Conservation (phyloP, 2,888 invertebrate genomes). For the Cyaniris semiargus region DNA sequence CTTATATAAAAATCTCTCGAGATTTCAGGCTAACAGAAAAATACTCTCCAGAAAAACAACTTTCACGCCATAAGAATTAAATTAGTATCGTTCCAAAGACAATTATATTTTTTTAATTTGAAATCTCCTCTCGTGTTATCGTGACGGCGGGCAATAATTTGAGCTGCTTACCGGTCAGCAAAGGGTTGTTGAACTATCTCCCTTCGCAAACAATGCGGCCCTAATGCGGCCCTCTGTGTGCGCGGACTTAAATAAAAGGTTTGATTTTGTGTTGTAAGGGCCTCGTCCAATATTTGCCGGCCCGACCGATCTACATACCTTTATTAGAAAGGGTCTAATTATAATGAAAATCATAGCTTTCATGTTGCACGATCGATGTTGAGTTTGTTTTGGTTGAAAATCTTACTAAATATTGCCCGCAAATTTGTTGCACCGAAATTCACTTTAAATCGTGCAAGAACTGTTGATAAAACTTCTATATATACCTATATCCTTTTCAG, state of each 20-base stretch:
- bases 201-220: slow-evolving; percentile 63
- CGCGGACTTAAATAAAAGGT: slow-evolving; percentile 79
- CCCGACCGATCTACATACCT: slow-evolving; percentile 73
- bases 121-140: neutral
- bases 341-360: slow-evolving; percentile 41
- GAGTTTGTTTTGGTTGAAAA: slow-evolving; percentile 32
- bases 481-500: no score
- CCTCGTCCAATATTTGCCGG: slow-evolving; percentile 72
- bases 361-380: slow-evolving; percentile 38
- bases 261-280: slow-evolving; percentile 80
- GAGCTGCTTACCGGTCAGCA: slow-evolving; percentile 65
- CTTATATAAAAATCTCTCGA: no score
- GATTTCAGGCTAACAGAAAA: no score
- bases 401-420: neutral
- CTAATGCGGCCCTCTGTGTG: slow-evolving; percentile 67
- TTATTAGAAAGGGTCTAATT: slow-evolving; percentile 50
- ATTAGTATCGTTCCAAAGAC: neutral
- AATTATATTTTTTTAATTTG: neutral
- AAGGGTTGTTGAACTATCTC: slow-evolving; percentile 78
- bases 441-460: neutral
- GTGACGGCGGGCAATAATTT: slow-evolving; percentile 20
- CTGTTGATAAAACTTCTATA: neutral
- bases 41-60: no score
- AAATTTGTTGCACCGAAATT: neutral
- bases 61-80: no score